Conservation (phyloP, 2,888 invertebrate genomes). For the Vandiemenella viatica region DNA sequence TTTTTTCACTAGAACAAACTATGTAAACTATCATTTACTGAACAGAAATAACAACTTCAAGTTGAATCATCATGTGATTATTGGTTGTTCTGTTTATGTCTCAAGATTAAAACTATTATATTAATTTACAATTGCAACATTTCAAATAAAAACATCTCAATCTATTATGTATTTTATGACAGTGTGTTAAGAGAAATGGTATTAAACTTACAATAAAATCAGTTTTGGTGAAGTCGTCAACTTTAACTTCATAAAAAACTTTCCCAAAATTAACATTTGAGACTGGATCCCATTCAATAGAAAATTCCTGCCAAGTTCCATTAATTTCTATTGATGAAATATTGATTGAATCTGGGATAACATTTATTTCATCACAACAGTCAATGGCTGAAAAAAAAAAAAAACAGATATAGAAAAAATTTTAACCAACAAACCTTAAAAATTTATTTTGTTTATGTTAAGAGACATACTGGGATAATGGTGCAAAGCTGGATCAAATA, state of each 20-base stretch:
- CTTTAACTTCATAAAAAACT: slow-evolving; percentile 67
- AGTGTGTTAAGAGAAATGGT: too few species aligned
- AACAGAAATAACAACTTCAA: too few species aligned
- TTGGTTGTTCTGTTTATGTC: too few species aligned
- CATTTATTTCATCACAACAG: slow-evolving; percentile 33
- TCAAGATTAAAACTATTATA: too few species aligned
- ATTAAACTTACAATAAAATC: slow-evolving; percentile 34
- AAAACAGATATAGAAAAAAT: slow-evolving; percentile 19
- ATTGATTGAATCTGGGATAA: slow-evolving; percentile 59
- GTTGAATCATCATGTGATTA: too few species aligned
- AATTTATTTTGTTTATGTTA: too few species aligned
- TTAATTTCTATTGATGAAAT: slow-evolving; percentile 47
- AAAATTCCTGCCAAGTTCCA: slow-evolving; percentile 68
- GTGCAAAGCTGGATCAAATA: slow-evolving; percentile 54
- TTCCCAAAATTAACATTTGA: slow-evolving; percentile 60
- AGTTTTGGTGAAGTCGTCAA: slow-evolving; percentile 42
- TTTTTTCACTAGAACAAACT: too few species aligned
- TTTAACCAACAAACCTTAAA: too few species aligned
- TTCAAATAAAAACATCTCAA: too few species aligned
- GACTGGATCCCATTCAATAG: slow-evolving; percentile 67
- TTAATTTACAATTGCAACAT: too few species aligned
- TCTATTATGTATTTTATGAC: too few species aligned
- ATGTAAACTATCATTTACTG: too few species aligned
- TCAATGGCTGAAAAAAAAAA: slow-evolving; percentile 6
- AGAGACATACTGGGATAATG: slow-evolving; percentile 42